Evolutionary conservation across 2,797 vertebrate genomes (phyloP), one percentile per base, ranked within the genome.

Genomic region (Adelosebastes latens): DNA sequence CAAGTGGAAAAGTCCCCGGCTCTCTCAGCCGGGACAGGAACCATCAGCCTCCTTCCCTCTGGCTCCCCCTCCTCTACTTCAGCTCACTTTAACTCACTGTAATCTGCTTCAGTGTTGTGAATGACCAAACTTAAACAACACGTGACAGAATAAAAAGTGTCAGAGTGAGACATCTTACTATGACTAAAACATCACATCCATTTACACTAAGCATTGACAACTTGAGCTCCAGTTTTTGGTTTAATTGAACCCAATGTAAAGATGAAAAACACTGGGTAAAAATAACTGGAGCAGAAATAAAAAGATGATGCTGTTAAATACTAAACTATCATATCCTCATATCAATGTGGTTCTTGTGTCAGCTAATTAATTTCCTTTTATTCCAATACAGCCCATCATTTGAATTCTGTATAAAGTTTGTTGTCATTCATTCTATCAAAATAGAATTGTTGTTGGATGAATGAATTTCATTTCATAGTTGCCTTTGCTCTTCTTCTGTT

Each of bases 1-100:
- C 22, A 36, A 13, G 16, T 72, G 79, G 77, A 79, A 86, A 81
- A 79, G 42, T 64, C 63, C 75, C 67, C 2, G 0, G 4, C 64
- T 79, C 36, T 20, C 27, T 64, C 67, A n/a, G 64, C 58, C 64
- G 3, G 62, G n/a, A 72, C 62, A 58, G 66, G 63, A 83, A 64
- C 34, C 10, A 13, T 11, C 36, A n/a, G 12, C 31, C 53, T 34
- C 16, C 7, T 39, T 74, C 58, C 42, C 62, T 36, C 27, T 12
- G 2, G 2, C 53, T 24, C 31, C n/a, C 6, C 16, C 14, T 42
- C 36, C 63, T 46, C 49, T 59, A 6, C 66, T 34, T 34, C 49
- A 24, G n/a, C 14, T 66, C 29, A 42, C 20, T 67, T 56, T 2
- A 27, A 8, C 29, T 64, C 58, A 31, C 16, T 12, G 25, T 1